phyloP scores from a whole-genome alignment of 2,888 invertebrate species.

The Drepanosiphum platanoidis region DNA sequence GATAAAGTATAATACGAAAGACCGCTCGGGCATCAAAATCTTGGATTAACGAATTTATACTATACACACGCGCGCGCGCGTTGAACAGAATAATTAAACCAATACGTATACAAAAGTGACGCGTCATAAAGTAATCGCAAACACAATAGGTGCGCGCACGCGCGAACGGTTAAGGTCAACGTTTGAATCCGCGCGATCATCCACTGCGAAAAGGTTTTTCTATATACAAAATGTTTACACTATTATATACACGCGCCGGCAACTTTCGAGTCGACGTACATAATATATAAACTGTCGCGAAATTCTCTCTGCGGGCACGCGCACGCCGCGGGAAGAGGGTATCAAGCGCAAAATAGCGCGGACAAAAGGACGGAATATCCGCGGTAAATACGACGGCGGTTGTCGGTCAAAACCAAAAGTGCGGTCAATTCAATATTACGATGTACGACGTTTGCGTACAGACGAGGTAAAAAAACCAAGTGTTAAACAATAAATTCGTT shows the following conservation, averaged over 20 bases:
- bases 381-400: slow-evolving; percentile 2
- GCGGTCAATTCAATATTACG: background rate
- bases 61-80: too few species aligned
- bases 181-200: background rate
- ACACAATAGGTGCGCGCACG: background rate
- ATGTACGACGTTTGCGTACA: background rate
- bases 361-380: slow-evolving; percentile 5
- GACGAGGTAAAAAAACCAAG: background rate
- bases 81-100: too few species aligned
- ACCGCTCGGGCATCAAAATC: background rate
- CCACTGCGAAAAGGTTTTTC: background rate
- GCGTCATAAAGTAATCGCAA: background rate
- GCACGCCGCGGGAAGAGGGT: background rate
- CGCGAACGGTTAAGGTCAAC: background rate
- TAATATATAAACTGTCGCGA: background rate
- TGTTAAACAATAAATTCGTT: background rate
- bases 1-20: background rate
- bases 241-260: background rate
- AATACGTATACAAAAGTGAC: too few species aligned
- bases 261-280: background rate
- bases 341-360: background rate
- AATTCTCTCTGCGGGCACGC: background rate
- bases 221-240: slow-evolving; percentile 22
- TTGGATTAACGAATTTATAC: background rate
- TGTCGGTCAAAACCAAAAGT: background rate